Evolutionary conservation across 2,113 vertebrate species (phyloP).

Genomic region (Hyperoodon ampullatus): DNA sequence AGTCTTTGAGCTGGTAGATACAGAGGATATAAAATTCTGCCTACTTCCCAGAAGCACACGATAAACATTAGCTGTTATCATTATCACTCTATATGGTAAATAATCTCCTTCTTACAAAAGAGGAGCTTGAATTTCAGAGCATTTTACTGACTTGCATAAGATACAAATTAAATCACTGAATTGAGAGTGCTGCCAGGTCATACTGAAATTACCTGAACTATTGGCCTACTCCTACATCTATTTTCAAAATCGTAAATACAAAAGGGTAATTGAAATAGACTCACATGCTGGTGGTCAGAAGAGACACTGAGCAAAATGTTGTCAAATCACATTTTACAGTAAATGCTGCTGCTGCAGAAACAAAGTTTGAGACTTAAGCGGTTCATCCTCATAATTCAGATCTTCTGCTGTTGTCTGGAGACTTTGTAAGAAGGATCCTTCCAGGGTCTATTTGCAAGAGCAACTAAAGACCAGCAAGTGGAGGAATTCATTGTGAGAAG

Average conservation of each 20-base stretch:
- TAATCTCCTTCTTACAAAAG: not conserved
- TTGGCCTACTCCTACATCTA: slow-evolving; percentile 39
- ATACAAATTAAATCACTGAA: slow-evolving; percentile 22
- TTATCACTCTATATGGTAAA: not conserved
- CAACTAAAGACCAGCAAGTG: not conserved
- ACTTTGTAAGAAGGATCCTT: not conserved
- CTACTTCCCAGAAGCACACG: not conserved
- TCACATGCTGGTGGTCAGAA: not conserved
- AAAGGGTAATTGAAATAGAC: slow-evolving; percentile 28
- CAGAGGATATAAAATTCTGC: not conserved
- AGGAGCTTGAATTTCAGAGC: slow-evolving; percentile 48
- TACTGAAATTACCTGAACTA: slow-evolving; percentile 24
- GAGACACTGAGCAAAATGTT: not conserved
- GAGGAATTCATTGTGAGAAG: not conserved
- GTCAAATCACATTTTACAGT: slow-evolving; percentile 20
- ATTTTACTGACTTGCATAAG: slow-evolving; percentile 42
- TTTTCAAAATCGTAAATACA: slow-evolving; percentile 58
- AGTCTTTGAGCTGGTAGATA: not conserved
- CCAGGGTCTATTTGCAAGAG: not conserved
- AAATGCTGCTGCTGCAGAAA: not conserved
- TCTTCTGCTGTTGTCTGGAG: not conserved
- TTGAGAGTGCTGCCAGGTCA: not conserved
- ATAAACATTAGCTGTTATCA: not conserved
- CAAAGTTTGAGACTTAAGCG: not conserved
- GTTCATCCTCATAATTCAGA: not conserved